phyloP scores from a whole-genome alignment of 1,140 invertebrate species.

The Hyphantria cunea region DNA sequence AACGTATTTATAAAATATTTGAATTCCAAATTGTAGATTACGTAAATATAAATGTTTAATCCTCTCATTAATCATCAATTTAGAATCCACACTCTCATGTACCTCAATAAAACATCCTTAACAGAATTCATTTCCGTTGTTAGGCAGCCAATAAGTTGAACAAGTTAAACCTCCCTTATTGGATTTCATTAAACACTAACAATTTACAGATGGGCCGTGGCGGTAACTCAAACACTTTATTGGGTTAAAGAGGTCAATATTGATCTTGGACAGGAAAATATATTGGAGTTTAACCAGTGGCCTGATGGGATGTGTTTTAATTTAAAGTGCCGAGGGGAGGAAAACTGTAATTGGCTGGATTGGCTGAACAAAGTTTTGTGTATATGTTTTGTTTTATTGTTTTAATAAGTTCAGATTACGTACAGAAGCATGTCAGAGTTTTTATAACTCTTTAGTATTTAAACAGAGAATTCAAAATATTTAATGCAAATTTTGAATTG shows the following conservation, averaged over 20 bases:
- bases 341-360: not conserved
- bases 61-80: not conserved
- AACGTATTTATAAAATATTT: too few species aligned
- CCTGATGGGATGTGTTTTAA: not conserved
- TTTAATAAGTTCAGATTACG: too few species aligned
- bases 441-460: too few species aligned
- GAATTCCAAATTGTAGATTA: too few species aligned
- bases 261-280: not conserved
- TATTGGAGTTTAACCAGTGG: not conserved
- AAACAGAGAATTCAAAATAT: too few species aligned
- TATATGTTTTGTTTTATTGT: not conserved
- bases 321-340: not conserved
- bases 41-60: too few species aligned
- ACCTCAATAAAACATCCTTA: not conserved
- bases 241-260: not conserved
- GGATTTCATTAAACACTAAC: constrained; percentile 26
- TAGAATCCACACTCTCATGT: not conserved
- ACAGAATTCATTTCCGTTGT: not conserved
- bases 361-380: not conserved
- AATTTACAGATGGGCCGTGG: constrained; percentile 12
- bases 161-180: constrained; percentile 7
- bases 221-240: constrained; percentile 6
- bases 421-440: too few species aligned
- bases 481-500: too few species aligned
- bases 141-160: not conserved